Evolutionary conservation across 2,113 vertebrate genomes (phyloP), one percentile per base, ranked within the genome.

Genomic region (Apistogramma diplotaenia): DNA sequence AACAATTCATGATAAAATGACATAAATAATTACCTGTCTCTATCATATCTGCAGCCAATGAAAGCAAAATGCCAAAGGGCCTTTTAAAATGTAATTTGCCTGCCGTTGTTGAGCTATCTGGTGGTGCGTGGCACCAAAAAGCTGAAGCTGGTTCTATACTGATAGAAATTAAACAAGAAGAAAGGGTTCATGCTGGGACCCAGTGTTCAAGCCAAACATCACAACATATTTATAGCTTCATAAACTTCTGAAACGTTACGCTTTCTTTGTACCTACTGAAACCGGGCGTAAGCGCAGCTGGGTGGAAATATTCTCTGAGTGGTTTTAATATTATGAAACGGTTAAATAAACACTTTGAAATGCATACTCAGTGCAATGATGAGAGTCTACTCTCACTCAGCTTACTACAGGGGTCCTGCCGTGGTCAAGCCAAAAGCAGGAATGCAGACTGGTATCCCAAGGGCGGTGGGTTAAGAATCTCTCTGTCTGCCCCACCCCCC

Each of bases 361-460:
- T 79, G 71, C 59, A 72, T 3, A 81, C 71, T 33, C 16, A 1
- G 85, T 81, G 74, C 73, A 85, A 51, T 76, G 43, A 58, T 67
- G 78, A 76, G 83, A 62, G 51, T 59, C 76, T 13, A 8, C 61
- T 78, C 58, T 19, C 62, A 37, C 59, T 77, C 19, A 8, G 25
- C 23, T 77, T 85, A 31, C 86, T 84, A 72, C 80, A 71, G 87
- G 85, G 86, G 81, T 90, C 81, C 79, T 35, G 74, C 67, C 79
- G 79, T 90, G 88, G 81, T 85, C 91, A 84, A 77, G 83, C 74
- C 87, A 61, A 56, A 71, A 79, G 72, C 73, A 88, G 75, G 87
- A 90, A 87, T 87, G 76, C 87, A 89, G 76, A 88, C 87, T 74
- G 83, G 78, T 74, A 83, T 92, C 86, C 85, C 79, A 79, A 85